Evolutionary conservation across 1,140 invertebrate genomes (phyloP).

Genomic region (Habropoda laboriosa): DNA sequence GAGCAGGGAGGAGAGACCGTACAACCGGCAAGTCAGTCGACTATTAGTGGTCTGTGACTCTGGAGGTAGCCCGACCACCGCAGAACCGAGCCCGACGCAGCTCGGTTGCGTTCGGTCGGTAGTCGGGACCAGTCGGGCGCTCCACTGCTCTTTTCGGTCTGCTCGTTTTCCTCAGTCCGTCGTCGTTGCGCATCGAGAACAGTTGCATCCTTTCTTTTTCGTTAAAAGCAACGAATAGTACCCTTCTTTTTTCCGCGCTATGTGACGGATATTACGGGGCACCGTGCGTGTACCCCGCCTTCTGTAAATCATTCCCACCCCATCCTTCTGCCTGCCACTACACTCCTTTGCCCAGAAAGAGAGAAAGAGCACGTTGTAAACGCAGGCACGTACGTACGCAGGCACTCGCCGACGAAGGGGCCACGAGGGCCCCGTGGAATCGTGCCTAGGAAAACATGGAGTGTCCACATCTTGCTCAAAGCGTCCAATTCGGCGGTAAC

Average conservation of each 20-base stretch:
- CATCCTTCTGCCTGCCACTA: slow-evolving; percentile 12
- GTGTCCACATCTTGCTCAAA: slow-evolving; percentile 84
- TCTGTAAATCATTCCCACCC: slow-evolving; percentile 37
- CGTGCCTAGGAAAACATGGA: slow-evolving; percentile 80
- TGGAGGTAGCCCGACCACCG: slow-evolving; percentile 68
- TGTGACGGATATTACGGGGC: slow-evolving; percentile 68
- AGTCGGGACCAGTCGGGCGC: slow-evolving; percentile 63
- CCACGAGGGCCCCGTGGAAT: slow-evolving; percentile 67
- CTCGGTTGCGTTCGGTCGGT: slow-evolving; percentile 69
- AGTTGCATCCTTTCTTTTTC: slow-evolving; percentile 31
- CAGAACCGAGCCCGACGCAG: slow-evolving; percentile 67
- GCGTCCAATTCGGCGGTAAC: slow-evolving; percentile 82
- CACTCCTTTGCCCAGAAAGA: slow-evolving; percentile 46
- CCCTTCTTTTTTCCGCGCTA: slow-evolving; percentile 57
- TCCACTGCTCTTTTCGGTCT: slow-evolving; percentile 46
- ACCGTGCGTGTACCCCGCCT: slow-evolving; percentile 61
- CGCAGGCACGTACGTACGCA: slow-evolving; percentile 49
- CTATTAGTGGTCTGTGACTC: slow-evolving; percentile 68
- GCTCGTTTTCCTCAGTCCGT: slow-evolving; percentile 53
- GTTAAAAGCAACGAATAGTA: slow-evolving; percentile 49
- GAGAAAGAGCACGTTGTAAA: slow-evolving; percentile 57
- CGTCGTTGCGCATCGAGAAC: slow-evolving; percentile 44
- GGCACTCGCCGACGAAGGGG: slow-evolving; percentile 50
- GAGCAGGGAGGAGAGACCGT: slow-evolving; percentile 43
- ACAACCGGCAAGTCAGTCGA: slow-evolving; percentile 61